Percentiles rank a stretch among this genome's conserved stretches.
These are phyloP conservation scores for Calidris pugnax DNA, from an alignment of 2,113 vertebrate genomes.

Conservation along the genomic window DNA sequence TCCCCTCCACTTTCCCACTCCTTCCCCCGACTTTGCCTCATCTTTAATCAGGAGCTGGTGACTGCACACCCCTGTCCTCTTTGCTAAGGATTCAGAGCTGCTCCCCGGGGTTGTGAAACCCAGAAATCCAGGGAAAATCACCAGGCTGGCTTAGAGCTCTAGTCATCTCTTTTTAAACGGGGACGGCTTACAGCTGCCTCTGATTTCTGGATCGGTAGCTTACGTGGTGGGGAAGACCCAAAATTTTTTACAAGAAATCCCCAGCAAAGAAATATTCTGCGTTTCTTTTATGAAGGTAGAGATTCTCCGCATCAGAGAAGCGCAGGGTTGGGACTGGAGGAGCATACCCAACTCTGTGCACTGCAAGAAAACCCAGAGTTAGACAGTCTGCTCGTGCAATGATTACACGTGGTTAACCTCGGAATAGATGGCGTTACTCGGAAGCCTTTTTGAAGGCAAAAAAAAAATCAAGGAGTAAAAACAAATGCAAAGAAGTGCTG, in stretches of 20 bases:
- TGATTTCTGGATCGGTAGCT: background rate
- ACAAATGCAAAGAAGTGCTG: background rate
- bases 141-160: background rate
- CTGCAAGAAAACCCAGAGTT: fast-evolving
- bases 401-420: background rate
- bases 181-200: background rate
- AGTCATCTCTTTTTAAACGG: background rate
- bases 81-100: background rate
- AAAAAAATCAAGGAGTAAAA: background rate
- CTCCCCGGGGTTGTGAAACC: background rate
- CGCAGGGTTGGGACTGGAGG: background rate
- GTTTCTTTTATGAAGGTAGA: background rate
- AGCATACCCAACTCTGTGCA: background rate
- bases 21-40: background rate
- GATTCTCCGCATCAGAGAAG: background rate
- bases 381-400: background rate
- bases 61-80: background rate
- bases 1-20: background rate
- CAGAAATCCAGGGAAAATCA: background rate
- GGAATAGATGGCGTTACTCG: background rate
- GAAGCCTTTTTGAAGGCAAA: background rate
- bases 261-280: background rate
- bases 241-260: background rate
- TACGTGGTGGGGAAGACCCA: fast-evolving
- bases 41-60: background rate